Conservation (phyloP, 2,888 invertebrate species). For the Phalangium opilio region DNA sequence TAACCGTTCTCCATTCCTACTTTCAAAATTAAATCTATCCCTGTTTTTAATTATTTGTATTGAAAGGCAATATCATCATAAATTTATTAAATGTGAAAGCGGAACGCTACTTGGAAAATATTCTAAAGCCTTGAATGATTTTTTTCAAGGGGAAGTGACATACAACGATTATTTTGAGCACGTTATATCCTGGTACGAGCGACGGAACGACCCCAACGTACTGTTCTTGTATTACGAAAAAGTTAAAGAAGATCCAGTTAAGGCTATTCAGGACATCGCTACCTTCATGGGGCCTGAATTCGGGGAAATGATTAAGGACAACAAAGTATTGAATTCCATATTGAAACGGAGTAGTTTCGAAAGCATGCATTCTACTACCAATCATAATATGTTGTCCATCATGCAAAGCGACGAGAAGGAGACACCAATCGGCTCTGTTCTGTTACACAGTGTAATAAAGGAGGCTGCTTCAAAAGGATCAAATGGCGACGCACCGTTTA, state of each 20-base stretch:
- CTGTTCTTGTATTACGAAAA: conserved; percentile 32
- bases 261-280: conserved; percentile 19
- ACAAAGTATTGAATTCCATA: conserved; percentile 3
- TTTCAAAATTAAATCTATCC: too few relatives aligned
- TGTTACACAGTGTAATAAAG: too few relatives aligned
- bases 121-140: too few relatives aligned
- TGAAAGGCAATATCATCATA: too few relatives aligned
- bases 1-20: too few relatives aligned
- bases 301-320: not conserved
- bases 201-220: conserved; percentile 25
- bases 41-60: too few relatives aligned
- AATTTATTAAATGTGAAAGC: too few relatives aligned
- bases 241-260: conserved; percentile 25
- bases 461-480: too few relatives aligned
- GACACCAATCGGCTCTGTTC: too few relatives aligned
- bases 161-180: conserved; percentile 19
- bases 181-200: conserved; percentile 12
- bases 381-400: not conserved
- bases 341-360: conserved; percentile 9
- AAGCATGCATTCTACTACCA: conserved; percentile 7
- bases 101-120: too few relatives aligned
- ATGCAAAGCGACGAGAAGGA: too few relatives aligned
- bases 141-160: conserved; percentile 26
- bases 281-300: conserved; percentile 16
- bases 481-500: too few relatives aligned